Evolutionary conservation across 2,888 invertebrate genomes (phyloP), one percentile per base, ranked within the genome.

Genomic region (Ectemnius lituratus): DNA sequence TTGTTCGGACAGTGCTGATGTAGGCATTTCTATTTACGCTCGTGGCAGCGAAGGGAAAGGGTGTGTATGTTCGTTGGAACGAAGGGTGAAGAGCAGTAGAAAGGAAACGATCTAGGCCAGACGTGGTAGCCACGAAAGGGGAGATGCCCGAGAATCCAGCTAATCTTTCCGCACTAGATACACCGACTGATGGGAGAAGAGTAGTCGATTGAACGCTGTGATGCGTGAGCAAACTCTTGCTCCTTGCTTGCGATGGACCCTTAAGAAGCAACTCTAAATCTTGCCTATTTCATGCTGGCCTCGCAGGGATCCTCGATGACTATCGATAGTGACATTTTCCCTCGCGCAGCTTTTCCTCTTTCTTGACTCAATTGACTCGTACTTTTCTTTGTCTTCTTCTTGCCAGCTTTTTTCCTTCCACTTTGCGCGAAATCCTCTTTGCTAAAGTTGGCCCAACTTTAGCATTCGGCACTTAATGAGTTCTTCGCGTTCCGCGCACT

Each of bases 231-330:
- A 79, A 37, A 37, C 37, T 37, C 71, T 81, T 67, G 79, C 75
- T 79, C 82, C 80, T 81, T 74, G 79, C 76, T 70, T 59, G 23
- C 46, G 75, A 57, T 60, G 60, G 16, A 20, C 58, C 71, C 70
- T 14, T 64, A 0, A 67, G 67, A 60, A 64, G 72, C 64, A 56
- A 67, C 77, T 82, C 84, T 83, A 86, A 88, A 88, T 88, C 87
- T 88, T 82, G 84, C 85, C 85, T 89, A 87, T 87, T 89, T 88
- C 88, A 88, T 88, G 87, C 83, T 78, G 75, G 80, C 84, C 85
- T 76, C 79, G 70, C 37, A 8, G 83, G 77, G 78, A 74, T 82
- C 79, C 78, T 76, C 68, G 84, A 87, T 87, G 85, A 87, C 88
- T 86, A 86, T 88, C 82, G 82, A 84, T 77, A 77, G 79, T 85